Conservation (phyloP, 1,140 invertebrate species). For the Cotesia glomerata region DNA sequence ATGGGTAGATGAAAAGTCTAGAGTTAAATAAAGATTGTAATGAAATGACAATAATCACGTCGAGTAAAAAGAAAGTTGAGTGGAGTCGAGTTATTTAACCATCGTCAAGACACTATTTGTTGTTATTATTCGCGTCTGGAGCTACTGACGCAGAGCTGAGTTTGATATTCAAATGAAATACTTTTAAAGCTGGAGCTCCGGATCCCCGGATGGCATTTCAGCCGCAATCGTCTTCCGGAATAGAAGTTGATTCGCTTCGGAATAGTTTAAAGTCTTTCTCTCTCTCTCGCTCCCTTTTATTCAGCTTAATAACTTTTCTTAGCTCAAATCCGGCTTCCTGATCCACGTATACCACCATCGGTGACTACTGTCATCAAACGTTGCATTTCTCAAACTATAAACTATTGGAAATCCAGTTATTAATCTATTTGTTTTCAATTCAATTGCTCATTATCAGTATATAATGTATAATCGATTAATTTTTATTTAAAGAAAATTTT, state of each 20-base stretch:
- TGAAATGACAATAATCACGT: too few species aligned
- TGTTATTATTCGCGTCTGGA: neutral
- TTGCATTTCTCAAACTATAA: neutral
- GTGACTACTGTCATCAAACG: conserved; percentile 19
- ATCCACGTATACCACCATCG: too few species aligned
- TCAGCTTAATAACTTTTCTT: conserved; percentile 45
- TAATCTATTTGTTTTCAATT: neutral
- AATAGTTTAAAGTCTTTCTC: conserved; percentile 39
- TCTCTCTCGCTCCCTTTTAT: neutral
- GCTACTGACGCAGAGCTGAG: conserved; percentile 1
- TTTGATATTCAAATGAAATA: conserved; percentile 47
- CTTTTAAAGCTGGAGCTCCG: conserved; percentile 38
- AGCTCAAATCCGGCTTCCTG: conserved; percentile 25
- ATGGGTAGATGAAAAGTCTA: too few species aligned
- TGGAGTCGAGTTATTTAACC: too few species aligned
- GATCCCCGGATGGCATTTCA: conserved; percentile 34
- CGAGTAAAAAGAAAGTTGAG: too few species aligned
- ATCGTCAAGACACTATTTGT: neutral
- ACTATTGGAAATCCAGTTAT: neutral
- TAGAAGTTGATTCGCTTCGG: conserved; percentile 39
- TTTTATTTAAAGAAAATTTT: too few species aligned
- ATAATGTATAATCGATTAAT: too few species aligned
- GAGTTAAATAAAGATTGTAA: too few species aligned
- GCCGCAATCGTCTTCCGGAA: conserved; percentile 20
- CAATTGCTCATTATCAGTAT: too few species aligned